Evolutionary conservation across 2,888 invertebrate genomes (phyloP), one percentile per base, ranked within the genome.

Genomic region (Pachycephus smyrnensis): DNA sequence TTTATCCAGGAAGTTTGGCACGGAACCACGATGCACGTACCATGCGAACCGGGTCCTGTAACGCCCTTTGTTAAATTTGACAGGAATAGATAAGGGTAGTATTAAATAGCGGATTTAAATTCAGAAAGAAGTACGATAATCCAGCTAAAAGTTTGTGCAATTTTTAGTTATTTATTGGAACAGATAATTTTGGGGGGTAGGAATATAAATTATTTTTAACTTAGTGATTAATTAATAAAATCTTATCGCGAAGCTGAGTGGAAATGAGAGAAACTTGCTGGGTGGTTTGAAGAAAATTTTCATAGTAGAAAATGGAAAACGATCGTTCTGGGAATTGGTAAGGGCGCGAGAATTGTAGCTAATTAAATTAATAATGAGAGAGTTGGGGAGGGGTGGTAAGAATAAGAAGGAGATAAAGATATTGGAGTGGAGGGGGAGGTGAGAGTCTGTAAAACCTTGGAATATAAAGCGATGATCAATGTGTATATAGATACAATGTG

Each of bases 1-100:
- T 85, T 85, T 81, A 79, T 80, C 80, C 79, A 32, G 77, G 73
- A 74, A 82, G 81, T 84, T 76, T 75, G 76, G 33, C 71, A 71
- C 71, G 32, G 71, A 71, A 71, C 9, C 55, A 55, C 55, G 23
- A 55, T 55, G 55, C 55, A 55, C 55, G 55, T 55, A 23, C 55
- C 55, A 23, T 23, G 23, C 23, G 9, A 55, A 40, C 40, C 15
- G 40, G 40, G 15, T 55, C 55, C 55, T 55, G 55, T 1, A 9
- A 55, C 55, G 4, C 23, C 55, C 23, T 55, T 23, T 55, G 55
- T 23, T 15, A 23, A 55, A 9, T 23, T 9, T 1, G 23, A 55
- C 15, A 55, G 9, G 23, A 6, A 23, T 23, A 23, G 23, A 55
- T 55, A 23, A 23, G 55, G 9, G 55, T 55, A 1, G 9, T 55